Evolutionary conservation across 2,113 vertebrate genomes (phyloP), one percentile per base, ranked within the genome.

Genomic region (Saimiri boliviensis): DNA sequence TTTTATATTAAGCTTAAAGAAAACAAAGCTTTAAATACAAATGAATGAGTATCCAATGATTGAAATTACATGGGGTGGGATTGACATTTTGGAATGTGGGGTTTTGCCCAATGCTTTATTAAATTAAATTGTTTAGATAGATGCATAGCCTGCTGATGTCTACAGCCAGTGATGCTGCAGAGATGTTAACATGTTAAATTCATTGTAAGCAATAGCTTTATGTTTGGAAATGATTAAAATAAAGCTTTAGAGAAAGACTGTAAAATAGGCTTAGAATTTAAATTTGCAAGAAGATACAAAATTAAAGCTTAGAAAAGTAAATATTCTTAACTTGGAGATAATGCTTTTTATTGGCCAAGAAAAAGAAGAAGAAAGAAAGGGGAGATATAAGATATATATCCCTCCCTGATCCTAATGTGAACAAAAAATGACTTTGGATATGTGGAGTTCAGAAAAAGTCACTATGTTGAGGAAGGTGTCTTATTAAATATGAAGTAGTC

Each of bases 171-270:
- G 63, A 30, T 60, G 27, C 25, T 68, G 16, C 17, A 93, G 58
- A 56, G 47, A 84, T 37, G 42, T 79, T 95, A 73, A 58, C 35
- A 89, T 47, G 42, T 16, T 83, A 79, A 96, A 86, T 81, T 83
- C 60, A 76, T 63, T 60, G 45, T 47, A 90, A 86, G 47, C 17
- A 73, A 52, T 3, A 79, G 47, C 5, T 12, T 97, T 93, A 17
- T 84, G 58, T 94, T 95, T 86, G 32, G 58, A 91, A 90, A 96
- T 96, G 77, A 86, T 79, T 84, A 60, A 97, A 95, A 49, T 88
- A 95, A 96, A 86, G 4, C 71, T 92, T 87, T 71, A 76, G 58
- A 94, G 68, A 5, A 94, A 90, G 40, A 77, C 35, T 92, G 91
- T 94, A 60, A 97, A 93, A 96, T 73, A 90, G 70, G 37, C 27